Base-by-base conservation (phyloP, 1,140 invertebrate species). In the Triops longicaudatus region DNA sequence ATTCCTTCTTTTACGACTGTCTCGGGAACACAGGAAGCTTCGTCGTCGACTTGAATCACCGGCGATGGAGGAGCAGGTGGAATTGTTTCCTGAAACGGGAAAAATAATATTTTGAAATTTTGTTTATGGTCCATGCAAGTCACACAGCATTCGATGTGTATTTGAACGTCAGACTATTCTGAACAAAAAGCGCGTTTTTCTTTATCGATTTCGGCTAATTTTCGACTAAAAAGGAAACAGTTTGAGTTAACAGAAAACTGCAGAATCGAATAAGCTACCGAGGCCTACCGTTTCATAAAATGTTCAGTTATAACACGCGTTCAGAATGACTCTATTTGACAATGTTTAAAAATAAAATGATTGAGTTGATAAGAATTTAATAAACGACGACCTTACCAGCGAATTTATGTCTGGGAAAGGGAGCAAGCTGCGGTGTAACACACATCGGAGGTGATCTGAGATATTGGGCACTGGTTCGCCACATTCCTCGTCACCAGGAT, bases 391-490 rank as follows among this genome's bases (percentile, higher is more conserved):
- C 11, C 43, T 44, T 63, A 63, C 50, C 17, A 63, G 50, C 6
- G 50, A 63, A 5, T 22, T 63, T 22, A 63, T 9, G 50, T 63
- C 50, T 17, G 22, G 22, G 50, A 63, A 10, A 22, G 74, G 75
- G 11, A 73, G 73, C 27, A 77, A 41, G 26, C 37, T 73, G 5
- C 72, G 73, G 76, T 77, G 76, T 17, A 42, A 31, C 17, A 77
- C 76, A 73, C 76, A 77, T 3, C 76, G 26, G 26, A 26, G n/a
- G 14, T 72, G 11, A 41, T 77, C 73, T 22, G 72, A 43, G 26
- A 91, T 88, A 31, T 87, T 87, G 1, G 90, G 86, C 17, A 91
- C 85, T 7, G 91, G 89, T 80, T 92, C 91, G 74, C 87, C 86
- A 80, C 92, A 93, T 78, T 88, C 84, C 27, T 88, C 86, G 77